These are phyloP conservation scores for Siphonodentalium dalli DNA, from an alignment of 2,888 invertebrate genomes.

Conservation along the genomic window DNA sequence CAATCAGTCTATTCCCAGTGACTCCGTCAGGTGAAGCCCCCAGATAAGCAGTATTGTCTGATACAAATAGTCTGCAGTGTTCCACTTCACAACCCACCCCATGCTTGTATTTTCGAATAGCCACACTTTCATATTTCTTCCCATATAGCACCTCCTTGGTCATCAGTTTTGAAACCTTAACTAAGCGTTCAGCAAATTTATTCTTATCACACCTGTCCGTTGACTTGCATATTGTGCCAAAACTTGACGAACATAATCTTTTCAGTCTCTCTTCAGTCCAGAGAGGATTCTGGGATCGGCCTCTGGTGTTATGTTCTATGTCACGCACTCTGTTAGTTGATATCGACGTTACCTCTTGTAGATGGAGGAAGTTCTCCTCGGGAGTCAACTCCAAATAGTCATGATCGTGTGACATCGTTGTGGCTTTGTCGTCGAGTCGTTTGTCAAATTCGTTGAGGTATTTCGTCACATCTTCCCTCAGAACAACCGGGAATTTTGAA, in stretches of 20 bases:
- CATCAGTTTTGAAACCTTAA: not conserved
- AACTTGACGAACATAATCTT: slow-evolving; percentile 25
- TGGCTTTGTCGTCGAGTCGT: no score
- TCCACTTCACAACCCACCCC: slow-evolving; percentile 1
- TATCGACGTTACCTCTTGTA: slow-evolving; percentile 11
- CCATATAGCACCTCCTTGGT: slow-evolving; percentile 20
- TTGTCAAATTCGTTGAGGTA: no score
- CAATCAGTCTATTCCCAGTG: slow-evolving; percentile 5
- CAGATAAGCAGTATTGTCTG: slow-evolving; percentile 8
- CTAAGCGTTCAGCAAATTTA: slow-evolving; percentile 18
- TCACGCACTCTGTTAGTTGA: slow-evolving; percentile 1
- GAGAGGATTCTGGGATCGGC: slow-evolving; percentile 17
- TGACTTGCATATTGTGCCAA: slow-evolving; percentile 22
- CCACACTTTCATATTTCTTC: slow-evolving; percentile 17
- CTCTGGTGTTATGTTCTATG: slow-evolving; percentile 17
- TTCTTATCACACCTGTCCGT: slow-evolving; percentile 12
- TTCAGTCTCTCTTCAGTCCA: slow-evolving; percentile 24
- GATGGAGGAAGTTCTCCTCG: slow-evolving; percentile 21
- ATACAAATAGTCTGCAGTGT: slow-evolving; percentile 20
- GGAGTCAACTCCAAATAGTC: slow-evolving; percentile 21
- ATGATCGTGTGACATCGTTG: slow-evolving; percentile 29
- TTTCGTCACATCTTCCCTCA: no score
- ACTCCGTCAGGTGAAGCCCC: slow-evolving; percentile 21
- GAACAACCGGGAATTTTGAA: no score
- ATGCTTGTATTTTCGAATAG: slow-evolving; percentile 14